Percentiles rank a stretch among this genome's conserved stretches.
Conservation (phyloP, 2,113 vertebrate species). For the Struthio camelus region DNA sequence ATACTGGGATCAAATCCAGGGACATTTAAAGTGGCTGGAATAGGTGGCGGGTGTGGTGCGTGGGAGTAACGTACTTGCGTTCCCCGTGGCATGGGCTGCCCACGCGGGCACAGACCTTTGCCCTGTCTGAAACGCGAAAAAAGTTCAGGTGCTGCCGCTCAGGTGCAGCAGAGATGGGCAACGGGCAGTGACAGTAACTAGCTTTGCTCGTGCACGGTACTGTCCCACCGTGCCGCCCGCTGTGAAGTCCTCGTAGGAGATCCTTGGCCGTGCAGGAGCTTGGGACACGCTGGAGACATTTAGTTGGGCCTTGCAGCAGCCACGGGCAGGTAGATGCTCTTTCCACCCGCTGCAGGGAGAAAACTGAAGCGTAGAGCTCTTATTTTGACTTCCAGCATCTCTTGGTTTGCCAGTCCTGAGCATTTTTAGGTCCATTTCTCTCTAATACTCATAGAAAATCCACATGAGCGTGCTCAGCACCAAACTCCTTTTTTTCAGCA, state of each 20-base stretch:
- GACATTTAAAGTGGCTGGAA: background rate
- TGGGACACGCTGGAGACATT: background rate
- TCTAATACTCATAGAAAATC: background rate
- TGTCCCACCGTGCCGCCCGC: background rate
- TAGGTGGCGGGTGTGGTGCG: background rate
- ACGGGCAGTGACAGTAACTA: background rate
- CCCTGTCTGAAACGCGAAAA: background rate
- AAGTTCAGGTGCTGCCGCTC: background rate
- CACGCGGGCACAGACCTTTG: background rate
- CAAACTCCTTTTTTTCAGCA: background rate
- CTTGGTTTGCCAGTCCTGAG: background rate
- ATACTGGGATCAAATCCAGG: background rate
- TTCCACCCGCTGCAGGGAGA: background rate
- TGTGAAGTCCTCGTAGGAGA: background rate
- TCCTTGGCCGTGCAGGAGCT: background rate
- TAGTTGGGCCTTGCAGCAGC: accelerated
- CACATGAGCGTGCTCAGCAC: background rate
- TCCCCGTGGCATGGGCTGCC: background rate
- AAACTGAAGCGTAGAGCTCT: background rate
- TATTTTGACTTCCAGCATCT: background rate
- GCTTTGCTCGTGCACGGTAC: conserved; percentile 12
- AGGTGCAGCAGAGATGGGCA: conserved; percentile 28
- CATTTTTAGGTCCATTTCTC: background rate
- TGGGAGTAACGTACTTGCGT: background rate
- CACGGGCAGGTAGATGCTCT: background rate